phyloP scores from a whole-genome alignment of 2,888 invertebrate species.

The Aromia moschata region DNA sequence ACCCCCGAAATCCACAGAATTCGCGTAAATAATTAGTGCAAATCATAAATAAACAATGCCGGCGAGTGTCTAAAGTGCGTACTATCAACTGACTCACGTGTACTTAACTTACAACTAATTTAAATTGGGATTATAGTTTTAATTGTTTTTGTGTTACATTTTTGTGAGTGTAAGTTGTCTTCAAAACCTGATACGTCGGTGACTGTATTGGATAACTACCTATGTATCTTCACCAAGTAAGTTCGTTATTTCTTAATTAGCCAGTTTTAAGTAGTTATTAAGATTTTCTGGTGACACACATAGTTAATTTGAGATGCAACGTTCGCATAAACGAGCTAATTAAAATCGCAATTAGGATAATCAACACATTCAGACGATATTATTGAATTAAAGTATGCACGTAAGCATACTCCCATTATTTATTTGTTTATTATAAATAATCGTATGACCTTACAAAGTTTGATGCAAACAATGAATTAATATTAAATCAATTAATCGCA shows the following conservation, averaged over 20 bases:
- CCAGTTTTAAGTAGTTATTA: constrained; percentile 3
- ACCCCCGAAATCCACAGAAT: constrained; percentile 54
- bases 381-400: not conserved
- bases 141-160: constrained; percentile 58
- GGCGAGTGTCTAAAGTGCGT: constrained; percentile 52
- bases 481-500: not conserved
- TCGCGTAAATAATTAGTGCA: constrained; percentile 47
- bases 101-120: constrained; percentile 47
- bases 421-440: constrained; percentile 19
- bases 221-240: constrained; percentile 20
- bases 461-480: constrained; percentile 7
- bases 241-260: constrained; percentile 12
- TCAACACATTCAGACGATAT: too few relatives aligned
- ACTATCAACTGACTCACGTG: constrained; percentile 56
- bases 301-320: too few relatives aligned
- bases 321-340: too few relatives aligned
- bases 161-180: constrained; percentile 53
- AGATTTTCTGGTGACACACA: not conserved
- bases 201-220: constrained; percentile 33
- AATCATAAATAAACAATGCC: constrained; percentile 47
- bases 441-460: not conserved
- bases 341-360: too few relatives aligned
- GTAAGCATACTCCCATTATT: constrained; percentile 10
- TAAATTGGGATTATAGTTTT: constrained; percentile 46
- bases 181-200: constrained; percentile 26